Percentiles rank a stretch among this genome's conserved stretches.
Conservation (phyloP, 2,797 vertebrate species). For the Schizopygopsis malacanthus region DNA sequence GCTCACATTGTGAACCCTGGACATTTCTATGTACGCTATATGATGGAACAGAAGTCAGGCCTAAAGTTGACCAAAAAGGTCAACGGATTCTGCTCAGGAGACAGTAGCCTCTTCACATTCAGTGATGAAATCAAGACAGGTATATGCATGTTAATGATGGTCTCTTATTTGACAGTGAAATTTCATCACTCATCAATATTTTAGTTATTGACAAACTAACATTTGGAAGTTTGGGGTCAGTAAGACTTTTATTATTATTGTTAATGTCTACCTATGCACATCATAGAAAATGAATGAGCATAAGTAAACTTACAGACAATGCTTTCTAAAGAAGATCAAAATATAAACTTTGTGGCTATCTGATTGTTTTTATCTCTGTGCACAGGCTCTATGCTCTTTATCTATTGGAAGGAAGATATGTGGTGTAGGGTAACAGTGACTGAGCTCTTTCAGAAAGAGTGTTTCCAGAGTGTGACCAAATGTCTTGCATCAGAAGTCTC, state of each 20-base stretch:
- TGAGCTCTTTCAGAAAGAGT: conserved; percentile 62
- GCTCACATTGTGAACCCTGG: conserved; percentile 76
- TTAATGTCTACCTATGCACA: not conserved
- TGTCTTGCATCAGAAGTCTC: conserved; percentile 66
- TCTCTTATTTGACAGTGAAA: not conserved
- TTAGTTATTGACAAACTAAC: not conserved
- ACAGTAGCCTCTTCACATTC: conserved; percentile 60
- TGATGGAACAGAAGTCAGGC: conserved; percentile 62
- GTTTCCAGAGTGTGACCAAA: conserved; percentile 54
- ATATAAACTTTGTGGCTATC: not conserved
- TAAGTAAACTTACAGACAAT: not conserved
- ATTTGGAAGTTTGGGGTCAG: not conserved
- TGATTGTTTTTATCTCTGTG: not conserved
- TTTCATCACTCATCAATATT: not conserved
- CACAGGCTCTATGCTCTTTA: conserved; percentile 71
- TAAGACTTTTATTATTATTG: too few relatives aligned
- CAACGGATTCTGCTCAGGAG: conserved; percentile 60
- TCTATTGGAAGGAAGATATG: conserved; percentile 55
- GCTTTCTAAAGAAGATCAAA: not conserved
- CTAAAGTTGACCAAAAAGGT: conserved; percentile 68
- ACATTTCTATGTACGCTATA: conserved; percentile 76
- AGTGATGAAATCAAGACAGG: conserved; percentile 57
- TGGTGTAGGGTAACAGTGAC: conserved; percentile 71
- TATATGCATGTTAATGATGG: conserved; percentile 20
- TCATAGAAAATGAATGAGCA: not conserved